These are phyloP conservation scores for Rhagophthalmus giganteus DNA, from an alignment of 2,888 invertebrate species.

Conservation along the genomic window DNA sequence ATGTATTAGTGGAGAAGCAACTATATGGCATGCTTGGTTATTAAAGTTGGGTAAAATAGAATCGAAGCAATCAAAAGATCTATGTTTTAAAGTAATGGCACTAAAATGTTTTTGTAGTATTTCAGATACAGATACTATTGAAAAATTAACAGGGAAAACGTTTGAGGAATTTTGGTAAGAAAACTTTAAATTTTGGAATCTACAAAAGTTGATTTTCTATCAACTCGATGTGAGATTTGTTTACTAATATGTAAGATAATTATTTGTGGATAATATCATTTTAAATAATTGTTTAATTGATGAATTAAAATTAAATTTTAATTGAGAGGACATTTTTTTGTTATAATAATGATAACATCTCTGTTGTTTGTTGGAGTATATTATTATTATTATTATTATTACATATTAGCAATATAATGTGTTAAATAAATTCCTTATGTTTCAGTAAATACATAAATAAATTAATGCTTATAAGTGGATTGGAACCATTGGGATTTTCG, in stretches of 20 bases:
- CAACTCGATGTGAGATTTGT: neutral
- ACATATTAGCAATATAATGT: too few relatives aligned
- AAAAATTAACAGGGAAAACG: slow-evolving; percentile 31
- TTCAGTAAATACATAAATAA: slow-evolving; percentile 45
- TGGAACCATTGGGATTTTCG: slow-evolving; percentile 43
- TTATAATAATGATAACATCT: too few relatives aligned
- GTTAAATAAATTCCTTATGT: too few relatives aligned
- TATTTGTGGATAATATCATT: neutral
- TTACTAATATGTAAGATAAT: neutral
- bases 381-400: too few relatives aligned
- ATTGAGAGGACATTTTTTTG: slow-evolving; percentile 28
- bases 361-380: too few relatives aligned
- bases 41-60: slow-evolving; percentile 19
- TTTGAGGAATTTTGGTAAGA: slow-evolving; percentile 43
- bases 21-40: slow-evolving; percentile 34
- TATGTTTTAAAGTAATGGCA: slow-evolving; percentile 40
- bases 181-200: neutral
- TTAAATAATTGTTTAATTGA: neutral
- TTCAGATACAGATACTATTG: slow-evolving; percentile 39
- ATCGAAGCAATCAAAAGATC: slow-evolving; percentile 24
- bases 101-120: slow-evolving; percentile 47
- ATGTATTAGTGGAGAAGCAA: slow-evolving; percentile 33
- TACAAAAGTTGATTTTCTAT: neutral
- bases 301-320: neutral
- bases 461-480: slow-evolving; percentile 41